Base-by-base conservation (phyloP, 2,797 vertebrate species). In the Acridotheres tristis region DNA sequence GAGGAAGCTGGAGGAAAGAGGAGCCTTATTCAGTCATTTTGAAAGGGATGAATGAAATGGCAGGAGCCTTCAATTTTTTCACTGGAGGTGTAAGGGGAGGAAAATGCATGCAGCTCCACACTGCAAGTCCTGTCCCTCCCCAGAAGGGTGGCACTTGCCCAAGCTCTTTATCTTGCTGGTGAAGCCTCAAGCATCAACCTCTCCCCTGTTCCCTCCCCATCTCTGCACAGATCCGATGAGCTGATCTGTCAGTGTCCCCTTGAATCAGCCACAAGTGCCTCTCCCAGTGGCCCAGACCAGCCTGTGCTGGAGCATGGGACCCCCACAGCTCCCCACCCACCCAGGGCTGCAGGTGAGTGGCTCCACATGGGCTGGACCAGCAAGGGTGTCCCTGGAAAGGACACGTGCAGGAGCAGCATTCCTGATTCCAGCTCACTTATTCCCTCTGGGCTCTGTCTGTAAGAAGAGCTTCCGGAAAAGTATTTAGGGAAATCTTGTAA, bases 401-500 rank as follows among this genome's bases (percentile, higher is more conserved):
- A 32, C 18, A 11, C 5, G 3, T 4, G 27, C 47, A 43, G 73
- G 73, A 61, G 78, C 0, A 90, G 45, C 4, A 0, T 3, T 3
- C 42, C 34, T 7, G 6, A 76, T 74, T 81, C n/a, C 13, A 1
- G 32, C 58, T 85, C 34, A 27, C 20, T 59, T 25, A 59, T 79
- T 91, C 87, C 74, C 91, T 36, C 87, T n/a, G 71, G 85, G 36
- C 63, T 76, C 40, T 72, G 76, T 85, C 66, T 3, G 7, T 43
- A 59, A 69, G 61, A 90, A 91, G 20, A 92, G 88, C 90, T 89
- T 77, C 85, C 0, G 40, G 79, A 93, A 90, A 88, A 89, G 81
- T 83, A 86, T 87, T 89, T 84, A 89, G 95, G 89, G 93, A 95
- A 93, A 94, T 78, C 93, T 74, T 91, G 73, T 61, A 68, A 94